These are phyloP conservation scores for Phenacoccus solenopsis DNA, from an alignment of 1,140 invertebrate genomes.

Conservation along the genomic window DNA sequence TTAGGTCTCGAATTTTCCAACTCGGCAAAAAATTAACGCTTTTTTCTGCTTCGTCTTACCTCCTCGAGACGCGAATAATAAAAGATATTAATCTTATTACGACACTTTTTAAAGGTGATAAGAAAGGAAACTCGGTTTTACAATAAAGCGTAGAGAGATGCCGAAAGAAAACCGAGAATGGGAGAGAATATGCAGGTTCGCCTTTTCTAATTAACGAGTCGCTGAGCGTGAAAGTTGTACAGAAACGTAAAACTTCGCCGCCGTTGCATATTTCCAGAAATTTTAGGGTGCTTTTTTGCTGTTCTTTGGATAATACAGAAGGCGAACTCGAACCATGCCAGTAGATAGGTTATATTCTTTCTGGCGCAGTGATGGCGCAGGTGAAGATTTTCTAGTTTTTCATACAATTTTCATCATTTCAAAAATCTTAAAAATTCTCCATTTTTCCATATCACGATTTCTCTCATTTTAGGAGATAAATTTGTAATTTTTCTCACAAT, in stretches of 20 bases:
- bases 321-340: too few relatives aligned
- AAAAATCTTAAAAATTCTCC: too few relatives aligned
- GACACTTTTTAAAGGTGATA: background rate
- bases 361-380: too few relatives aligned
- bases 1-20: background rate
- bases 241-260: background rate
- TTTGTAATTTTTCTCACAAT: too few relatives aligned
- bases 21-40: background rate
- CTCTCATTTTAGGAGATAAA: too few relatives aligned
- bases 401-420: too few relatives aligned
- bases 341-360: too few relatives aligned
- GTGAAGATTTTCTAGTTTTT: too few relatives aligned
- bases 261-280: background rate
- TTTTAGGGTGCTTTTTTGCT: background rate
- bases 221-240: constrained; percentile 12
- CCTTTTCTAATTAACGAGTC: constrained; percentile 12
- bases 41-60: background rate
- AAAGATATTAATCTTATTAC: constrained; percentile 17
- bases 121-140: background rate
- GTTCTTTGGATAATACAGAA: background rate
- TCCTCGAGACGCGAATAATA: background rate
- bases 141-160: constrained; percentile 3
- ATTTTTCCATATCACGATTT: too few relatives aligned
- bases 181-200: background rate
- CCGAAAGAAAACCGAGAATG: constrained; percentile 1